phyloP scores from a whole-genome alignment of 1,140 invertebrate genomes.

The Drosophila aff. region DNA sequence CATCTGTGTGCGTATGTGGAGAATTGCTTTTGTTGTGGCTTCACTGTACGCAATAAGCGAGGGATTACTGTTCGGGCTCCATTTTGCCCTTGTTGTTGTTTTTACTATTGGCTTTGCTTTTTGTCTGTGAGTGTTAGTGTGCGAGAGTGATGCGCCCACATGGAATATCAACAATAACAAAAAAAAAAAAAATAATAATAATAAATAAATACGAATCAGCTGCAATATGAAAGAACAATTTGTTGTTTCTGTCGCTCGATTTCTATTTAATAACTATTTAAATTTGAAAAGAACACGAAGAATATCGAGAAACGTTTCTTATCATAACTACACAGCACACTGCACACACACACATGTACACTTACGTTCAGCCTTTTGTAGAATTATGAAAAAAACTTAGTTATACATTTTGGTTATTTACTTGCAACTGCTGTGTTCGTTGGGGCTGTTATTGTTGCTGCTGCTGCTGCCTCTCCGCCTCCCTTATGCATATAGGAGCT shows the following conservation, averaged over 20 bases:
- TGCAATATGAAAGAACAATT: constrained; percentile 20
- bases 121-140: constrained; percentile 10
- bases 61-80: constrained; percentile 34
- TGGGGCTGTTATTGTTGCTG: constrained; percentile 17
- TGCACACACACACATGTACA: constrained; percentile 18
- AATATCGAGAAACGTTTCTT: constrained; percentile 2
- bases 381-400: constrained; percentile 11
- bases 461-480: constrained; percentile 42
- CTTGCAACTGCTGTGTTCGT: constrained; percentile 31
- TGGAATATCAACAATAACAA: constrained; percentile 41
- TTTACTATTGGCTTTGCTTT: constrained; percentile 26
- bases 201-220: constrained; percentile 28
- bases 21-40: constrained; percentile 18
- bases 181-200: neutral
- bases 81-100: constrained; percentile 20
- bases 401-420: constrained; percentile 37
- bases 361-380: constrained; percentile 20
- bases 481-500: constrained; percentile 28
- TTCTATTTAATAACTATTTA: constrained; percentile 9
- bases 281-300: constrained; percentile 6
- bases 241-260: neutral
- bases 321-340: constrained; percentile 5
- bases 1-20: constrained; percentile 20
- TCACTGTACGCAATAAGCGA: constrained; percentile 37
- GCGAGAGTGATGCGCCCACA: constrained; percentile 32